Evolutionary conservation across 2,888 invertebrate species (phyloP).

Genomic region (Acronicta aceris): DNA sequence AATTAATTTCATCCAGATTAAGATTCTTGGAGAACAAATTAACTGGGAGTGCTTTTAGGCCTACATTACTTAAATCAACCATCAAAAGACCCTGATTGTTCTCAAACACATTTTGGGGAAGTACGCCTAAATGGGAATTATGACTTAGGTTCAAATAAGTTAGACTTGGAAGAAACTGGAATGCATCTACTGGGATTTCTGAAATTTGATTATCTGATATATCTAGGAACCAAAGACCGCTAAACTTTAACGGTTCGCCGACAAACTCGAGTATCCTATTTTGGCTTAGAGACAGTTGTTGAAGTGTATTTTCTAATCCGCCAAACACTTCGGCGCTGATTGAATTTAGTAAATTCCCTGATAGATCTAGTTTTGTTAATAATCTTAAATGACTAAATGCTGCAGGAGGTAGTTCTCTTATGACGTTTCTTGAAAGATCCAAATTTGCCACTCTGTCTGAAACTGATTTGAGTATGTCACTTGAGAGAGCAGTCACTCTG

Average conservation of each 20-base stretch:
- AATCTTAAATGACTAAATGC: slow-evolving; percentile 94
- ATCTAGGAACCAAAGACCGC: slow-evolving; percentile 92
- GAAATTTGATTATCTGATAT: slow-evolving; percentile 94
- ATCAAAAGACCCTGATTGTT: slow-evolving; percentile 91
- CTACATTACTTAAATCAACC: slow-evolving; percentile 93
- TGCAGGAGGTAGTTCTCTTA: slow-evolving; percentile 94
- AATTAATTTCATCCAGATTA: slow-evolving; percentile 91
- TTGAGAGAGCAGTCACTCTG: slow-evolving; percentile 95
- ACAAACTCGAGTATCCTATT: slow-evolving; percentile 92
- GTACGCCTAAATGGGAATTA: slow-evolving; percentile 91
- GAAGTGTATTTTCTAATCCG: slow-evolving; percentile 93
- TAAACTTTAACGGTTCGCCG: slow-evolving; percentile 90
- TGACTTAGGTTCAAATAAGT: slow-evolving; percentile 93
- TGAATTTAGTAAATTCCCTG: slow-evolving; percentile 93
- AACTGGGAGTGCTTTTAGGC: slow-evolving; percentile 92
- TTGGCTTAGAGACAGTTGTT: slow-evolving; percentile 92
- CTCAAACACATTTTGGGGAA: slow-evolving; percentile 92
- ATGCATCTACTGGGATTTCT: slow-evolving; percentile 91
- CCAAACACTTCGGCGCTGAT: slow-evolving; percentile 93
- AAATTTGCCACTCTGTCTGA: slow-evolving; percentile 92
- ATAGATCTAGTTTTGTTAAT: slow-evolving; percentile 92
- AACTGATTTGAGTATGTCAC: slow-evolving; percentile 93
- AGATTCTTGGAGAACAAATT: slow-evolving; percentile 92
- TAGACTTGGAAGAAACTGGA: slow-evolving; percentile 91
- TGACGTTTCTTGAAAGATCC: slow-evolving; percentile 94